These are phyloP conservation scores for Trypoxylus dichotomus DNA, from an alignment of 1,140 invertebrate species.

Conservation along the genomic window DNA sequence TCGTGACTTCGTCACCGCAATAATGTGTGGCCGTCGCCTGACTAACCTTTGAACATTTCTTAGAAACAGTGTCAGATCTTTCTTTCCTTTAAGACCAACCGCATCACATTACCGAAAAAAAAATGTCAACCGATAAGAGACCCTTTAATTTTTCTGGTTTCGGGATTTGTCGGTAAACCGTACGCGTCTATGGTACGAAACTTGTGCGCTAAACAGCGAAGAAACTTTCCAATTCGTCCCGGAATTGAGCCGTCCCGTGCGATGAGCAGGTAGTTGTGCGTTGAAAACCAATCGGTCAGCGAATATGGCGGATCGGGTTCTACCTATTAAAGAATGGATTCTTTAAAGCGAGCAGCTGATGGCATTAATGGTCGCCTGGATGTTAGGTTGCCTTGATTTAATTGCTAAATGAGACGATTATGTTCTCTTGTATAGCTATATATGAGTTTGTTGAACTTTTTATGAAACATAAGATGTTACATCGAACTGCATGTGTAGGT, in stretches of 20 bases:
- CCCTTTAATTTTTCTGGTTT: conserved; percentile 13
- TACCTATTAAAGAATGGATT: conserved; percentile 20
- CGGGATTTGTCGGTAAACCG: not conserved
- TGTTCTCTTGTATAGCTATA: not conserved
- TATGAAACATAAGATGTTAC: no score
- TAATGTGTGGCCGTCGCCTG: not conserved
- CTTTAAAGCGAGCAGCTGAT: conserved; percentile 12
- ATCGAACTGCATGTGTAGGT: no score
- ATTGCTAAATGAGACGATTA: not conserved
- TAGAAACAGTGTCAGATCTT: not conserved
- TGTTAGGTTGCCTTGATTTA: not conserved
- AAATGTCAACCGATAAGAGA: conserved; percentile 18
- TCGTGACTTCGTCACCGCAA: not conserved
- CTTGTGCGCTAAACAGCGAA: not conserved
- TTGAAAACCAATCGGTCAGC: conserved; percentile 23
- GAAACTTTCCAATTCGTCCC: conserved; percentile 8
- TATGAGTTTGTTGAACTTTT: no score
- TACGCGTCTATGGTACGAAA: not conserved
- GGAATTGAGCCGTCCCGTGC: conserved; percentile 6
- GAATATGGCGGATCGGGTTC: conserved; percentile 19
- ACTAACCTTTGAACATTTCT: not conserved
- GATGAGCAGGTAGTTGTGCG: conserved; percentile 12
- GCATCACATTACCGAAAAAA: not conserved
- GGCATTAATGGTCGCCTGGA: not conserved
- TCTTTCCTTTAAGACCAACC: not conserved